These are phyloP conservation scores for Scyliorhinus canicula DNA, from an alignment of 2,797 vertebrate genomes.

Conservation along the genomic window DNA sequence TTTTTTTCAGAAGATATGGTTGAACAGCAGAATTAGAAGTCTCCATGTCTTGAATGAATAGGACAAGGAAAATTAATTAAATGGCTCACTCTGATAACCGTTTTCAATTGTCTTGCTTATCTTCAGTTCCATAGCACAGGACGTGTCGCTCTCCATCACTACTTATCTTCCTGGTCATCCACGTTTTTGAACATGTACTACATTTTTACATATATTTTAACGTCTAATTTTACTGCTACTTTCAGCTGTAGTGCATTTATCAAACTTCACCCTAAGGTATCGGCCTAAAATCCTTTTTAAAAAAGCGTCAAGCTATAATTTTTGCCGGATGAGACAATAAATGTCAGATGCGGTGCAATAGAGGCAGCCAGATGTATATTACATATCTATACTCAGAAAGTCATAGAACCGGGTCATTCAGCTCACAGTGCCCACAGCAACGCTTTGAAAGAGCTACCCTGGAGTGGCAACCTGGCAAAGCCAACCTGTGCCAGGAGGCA, in stretches of 20 bases:
- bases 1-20: neutral
- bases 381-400: neutral
- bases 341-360: too few species aligned
- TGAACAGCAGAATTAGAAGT: neutral
- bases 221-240: neutral
- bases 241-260: neutral
- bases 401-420: neutral
- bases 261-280: neutral
- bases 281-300: neutral
- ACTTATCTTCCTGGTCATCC: constrained; percentile 10
- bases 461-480: too few species aligned
- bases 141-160: neutral
- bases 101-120: constrained; percentile 23
- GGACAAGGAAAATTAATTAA: constrained; percentile 9
- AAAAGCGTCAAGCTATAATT: neutral
- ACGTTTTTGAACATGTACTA: neutral
- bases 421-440: neutral
- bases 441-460: neutral
- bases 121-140: neutral
- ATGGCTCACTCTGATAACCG: neutral
- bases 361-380: neutral
- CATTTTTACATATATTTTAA: neutral
- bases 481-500: too few species aligned
- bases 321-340: neutral
- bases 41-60: neutral